Evolutionary conservation across 2,888 invertebrate genomes (phyloP), one percentile per base, ranked within the genome.

Genomic region (Sicus ferrugineus): DNA sequence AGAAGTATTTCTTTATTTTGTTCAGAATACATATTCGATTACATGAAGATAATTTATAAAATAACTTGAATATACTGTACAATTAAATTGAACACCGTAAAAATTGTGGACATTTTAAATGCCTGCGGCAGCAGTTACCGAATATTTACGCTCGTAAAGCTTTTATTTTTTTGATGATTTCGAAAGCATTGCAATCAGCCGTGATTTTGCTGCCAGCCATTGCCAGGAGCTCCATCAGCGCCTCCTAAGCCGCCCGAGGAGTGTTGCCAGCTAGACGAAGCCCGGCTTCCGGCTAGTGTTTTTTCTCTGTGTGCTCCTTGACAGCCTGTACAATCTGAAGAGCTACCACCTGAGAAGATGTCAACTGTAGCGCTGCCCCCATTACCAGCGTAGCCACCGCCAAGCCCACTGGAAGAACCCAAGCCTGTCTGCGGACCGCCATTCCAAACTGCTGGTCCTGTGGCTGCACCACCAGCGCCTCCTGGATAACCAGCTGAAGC

Each of bases 211-310:
- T 75, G 68, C 42, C 71, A 71, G 67, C 72, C 70, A 14, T 2
- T 34, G 52, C 70, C 71, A 9, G 68, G 70, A 14, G 11, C 42
- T 16, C 56, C 62, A n/a, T 30, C 62, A 59, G 7, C 16, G 11
- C 2, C 59, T 5, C 54, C 38, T 1, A 48, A 31, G 26, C 26
- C 28, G 16, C 31, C 56, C 2, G 67, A 64, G 26, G 73, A 71
- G 7, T 71, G 71, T 54, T 73, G 73, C 74, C 74, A 50, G 52
- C 66, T 58, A 9, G 64, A 62, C 30, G 70, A 67, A 58, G 72
- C 73, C 16, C 72, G 70, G 16, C 70, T 68, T 16, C 75, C 75
- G n/a, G 72, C 75, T 21, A 73, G 69, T 21, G 74, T 68, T 67
- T 66, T 76, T 48, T 52, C 67, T 6, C 67, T 38, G 16, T 52